phyloP scores from a whole-genome alignment of 2,113 vertebrate species.

The Ammodytes marinus region DNA sequence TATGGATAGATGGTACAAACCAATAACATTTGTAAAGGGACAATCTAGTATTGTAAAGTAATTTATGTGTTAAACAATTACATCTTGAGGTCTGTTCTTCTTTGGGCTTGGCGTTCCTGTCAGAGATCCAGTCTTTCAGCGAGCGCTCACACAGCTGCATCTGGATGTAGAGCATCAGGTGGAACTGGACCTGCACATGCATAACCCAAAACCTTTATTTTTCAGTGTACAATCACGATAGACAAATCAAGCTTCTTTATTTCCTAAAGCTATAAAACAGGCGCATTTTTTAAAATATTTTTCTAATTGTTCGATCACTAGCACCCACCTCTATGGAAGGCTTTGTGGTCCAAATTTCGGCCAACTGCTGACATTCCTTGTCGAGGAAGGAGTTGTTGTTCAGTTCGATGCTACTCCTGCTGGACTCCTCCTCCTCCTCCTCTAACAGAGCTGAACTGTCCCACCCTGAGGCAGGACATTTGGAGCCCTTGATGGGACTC shows the following conservation, averaged over 20 bases:
- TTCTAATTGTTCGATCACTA: not conserved
- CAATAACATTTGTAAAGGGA: not conserved
- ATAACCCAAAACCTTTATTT: not conserved
- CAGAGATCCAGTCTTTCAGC: slow-evolving; percentile 94
- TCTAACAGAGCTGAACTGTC: slow-evolving; percentile 70
- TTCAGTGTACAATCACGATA: not conserved
- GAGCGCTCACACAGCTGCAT: slow-evolving; percentile 97
- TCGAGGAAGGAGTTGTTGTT: slow-evolving; percentile 78
- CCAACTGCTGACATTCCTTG: slow-evolving; percentile 63
- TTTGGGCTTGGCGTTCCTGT: slow-evolving; percentile 84
- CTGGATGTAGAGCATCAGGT: slow-evolving; percentile 96
- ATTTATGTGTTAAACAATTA: slow-evolving; percentile 43
- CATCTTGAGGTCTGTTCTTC: slow-evolving; percentile 55
- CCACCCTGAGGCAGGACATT: slow-evolving; percentile 75
- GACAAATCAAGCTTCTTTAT: not conserved
- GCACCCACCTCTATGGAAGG: slow-evolving; percentile 70
- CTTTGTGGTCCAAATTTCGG: slow-evolving; percentile 62
- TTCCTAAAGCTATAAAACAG: not conserved
- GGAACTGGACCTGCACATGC: slow-evolving; percentile 88
- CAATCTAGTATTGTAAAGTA: not conserved
- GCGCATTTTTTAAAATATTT: not conserved
- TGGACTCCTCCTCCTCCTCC: slow-evolving; percentile 68
- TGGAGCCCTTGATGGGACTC: slow-evolving; percentile 10
- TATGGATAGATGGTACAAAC: not conserved
- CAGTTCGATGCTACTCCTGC: slow-evolving; percentile 68